These are phyloP conservation scores for Hypsibius dujardini DNA, from an alignment of 1,140 invertebrate genomes.

Conservation along the genomic window DNA sequence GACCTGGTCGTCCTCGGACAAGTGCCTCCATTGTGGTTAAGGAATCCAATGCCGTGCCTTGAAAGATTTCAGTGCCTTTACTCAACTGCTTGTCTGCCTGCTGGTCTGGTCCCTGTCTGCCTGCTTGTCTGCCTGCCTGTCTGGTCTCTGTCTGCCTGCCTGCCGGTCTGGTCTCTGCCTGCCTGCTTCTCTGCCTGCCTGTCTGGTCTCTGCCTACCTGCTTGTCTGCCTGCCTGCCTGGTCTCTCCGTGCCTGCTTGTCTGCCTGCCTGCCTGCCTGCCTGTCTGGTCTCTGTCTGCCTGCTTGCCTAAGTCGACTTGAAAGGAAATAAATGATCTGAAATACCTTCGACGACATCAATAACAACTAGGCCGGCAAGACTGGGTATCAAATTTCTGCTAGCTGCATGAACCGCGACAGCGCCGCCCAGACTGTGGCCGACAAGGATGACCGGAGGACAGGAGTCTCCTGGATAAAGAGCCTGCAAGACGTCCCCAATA, in stretches of 20 bases:
- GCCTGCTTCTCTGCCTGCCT: too few species aligned
- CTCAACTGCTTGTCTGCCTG: neutral
- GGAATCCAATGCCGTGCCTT: slow-evolving; percentile 78
- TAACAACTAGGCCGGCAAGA: slow-evolving; percentile 65
- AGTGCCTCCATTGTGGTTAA: slow-evolving; percentile 86
- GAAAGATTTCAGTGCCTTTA: slow-evolving; percentile 20
- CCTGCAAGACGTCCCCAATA: slow-evolving; percentile 51
- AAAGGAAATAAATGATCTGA: neutral
- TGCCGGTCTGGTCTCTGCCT: too few species aligned
- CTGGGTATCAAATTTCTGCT: slow-evolving; percentile 39
- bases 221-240: too few species aligned
- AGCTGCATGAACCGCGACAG: slow-evolving; percentile 68
- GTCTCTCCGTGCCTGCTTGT: too few species aligned
- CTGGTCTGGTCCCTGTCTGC: too few species aligned
- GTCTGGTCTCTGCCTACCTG: too few species aligned
- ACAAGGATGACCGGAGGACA: slow-evolving; percentile 56
- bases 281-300: too few species aligned
- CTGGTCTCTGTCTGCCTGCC: too few species aligned
- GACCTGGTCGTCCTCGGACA: slow-evolving; percentile 61
- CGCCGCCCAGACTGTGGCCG: slow-evolving; percentile 87
- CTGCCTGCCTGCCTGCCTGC: too few species aligned
- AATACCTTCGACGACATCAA: slow-evolving; percentile 82
- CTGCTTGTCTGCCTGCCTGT: too few species aligned
- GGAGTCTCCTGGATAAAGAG: slow-evolving; percentile 37
- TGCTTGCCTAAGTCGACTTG: neutral